Base-by-base conservation (phyloP, 2,888 invertebrate genomes). In the Dexiosoma caninum region DNA sequence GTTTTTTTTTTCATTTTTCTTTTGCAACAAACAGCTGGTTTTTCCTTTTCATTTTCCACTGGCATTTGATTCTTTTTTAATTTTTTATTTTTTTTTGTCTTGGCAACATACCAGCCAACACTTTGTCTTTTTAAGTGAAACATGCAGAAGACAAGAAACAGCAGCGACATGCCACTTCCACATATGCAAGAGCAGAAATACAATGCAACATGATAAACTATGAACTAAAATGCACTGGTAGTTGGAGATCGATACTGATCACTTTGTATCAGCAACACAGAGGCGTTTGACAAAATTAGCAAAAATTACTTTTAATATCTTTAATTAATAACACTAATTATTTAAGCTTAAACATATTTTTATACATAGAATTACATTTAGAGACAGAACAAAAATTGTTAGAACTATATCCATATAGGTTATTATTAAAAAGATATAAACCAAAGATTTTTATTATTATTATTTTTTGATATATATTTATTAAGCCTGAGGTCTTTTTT, bases 1-100 rank as follows among this genome's bases (percentile, higher is more conserved):
- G 27, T 76, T 44, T 37, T 69, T 9, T 16, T 21, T 49, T 4
- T 14, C 35, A 5, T 19, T 46, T 14, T 64, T 46, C 32, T 14
- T n/a, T 30, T 62, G 4, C n/a, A 44, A 35, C n/a, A 49, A 44
- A 14, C 55, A 69, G 67, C 67, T 69, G 69, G 21, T 46, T 69
- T 44, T 57, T 44, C 12, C 14, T 35, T 30, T 57, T 69, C 46
- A 23, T 57, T 57, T 37, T 27, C 14, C 32, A 57, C 35, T 57
- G 23, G 14, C n/a, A 12, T 27, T 21, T 57, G 46, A 27, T 46
- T 37, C 23, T 44, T 57, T 69, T 55, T 57, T 46, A 40, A n/a
- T n/a, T n/a, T n/a, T n/a, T n/a, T n/a, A n/a, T n/a, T n/a, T n/a
- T n/a, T n/a, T 27, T 42, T 6, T 2, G 27, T 66, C 51, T 51